phyloP scores from a whole-genome alignment of 2,113 vertebrate species.

The Lepus timidus region DNA sequence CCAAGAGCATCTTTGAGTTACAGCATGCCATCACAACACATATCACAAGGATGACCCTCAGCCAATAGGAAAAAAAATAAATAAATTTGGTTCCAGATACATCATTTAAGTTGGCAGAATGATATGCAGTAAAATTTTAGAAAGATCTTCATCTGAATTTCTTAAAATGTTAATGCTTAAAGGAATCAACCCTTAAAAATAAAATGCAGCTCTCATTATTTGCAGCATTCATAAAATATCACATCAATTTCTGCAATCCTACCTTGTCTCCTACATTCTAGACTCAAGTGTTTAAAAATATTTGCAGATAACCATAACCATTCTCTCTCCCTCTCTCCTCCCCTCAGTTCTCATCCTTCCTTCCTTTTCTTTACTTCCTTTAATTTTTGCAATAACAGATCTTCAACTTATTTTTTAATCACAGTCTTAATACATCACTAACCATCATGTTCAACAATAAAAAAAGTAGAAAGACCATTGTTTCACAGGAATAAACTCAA shows the following conservation, averaged over 20 bases:
- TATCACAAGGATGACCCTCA: conserved; percentile 63
- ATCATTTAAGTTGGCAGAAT: conserved; percentile 45
- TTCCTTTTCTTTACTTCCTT: no score
- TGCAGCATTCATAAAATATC: conserved; percentile 33
- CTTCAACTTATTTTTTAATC: no score
- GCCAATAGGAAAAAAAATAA: conserved; percentile 43
- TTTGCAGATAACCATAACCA: no score
- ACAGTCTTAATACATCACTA: no score
- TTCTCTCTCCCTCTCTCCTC: no score
- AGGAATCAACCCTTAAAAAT: conserved; percentile 37
- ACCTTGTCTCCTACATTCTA: not conserved
- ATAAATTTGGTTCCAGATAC: conserved; percentile 56
- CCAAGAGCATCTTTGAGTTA: not conserved
- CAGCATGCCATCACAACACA: not conserved
- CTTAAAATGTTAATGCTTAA: conserved; percentile 44
- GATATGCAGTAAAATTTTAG: conserved; percentile 40
- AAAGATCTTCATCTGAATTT: conserved; percentile 47
- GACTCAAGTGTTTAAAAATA: not conserved
- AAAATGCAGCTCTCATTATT: not conserved
- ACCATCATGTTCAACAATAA: no score
- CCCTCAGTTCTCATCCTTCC: no score
- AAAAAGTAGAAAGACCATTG: no score
- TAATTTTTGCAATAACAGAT: no score
- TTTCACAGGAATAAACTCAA: no score
- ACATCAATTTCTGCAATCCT: not conserved